A percentile compares a stretch with the other conserved stretches of the same genome.
Evolutionary conservation across 2,113 vertebrate species (phyloP).

Genomic region (Xenopus borealis): DNA sequence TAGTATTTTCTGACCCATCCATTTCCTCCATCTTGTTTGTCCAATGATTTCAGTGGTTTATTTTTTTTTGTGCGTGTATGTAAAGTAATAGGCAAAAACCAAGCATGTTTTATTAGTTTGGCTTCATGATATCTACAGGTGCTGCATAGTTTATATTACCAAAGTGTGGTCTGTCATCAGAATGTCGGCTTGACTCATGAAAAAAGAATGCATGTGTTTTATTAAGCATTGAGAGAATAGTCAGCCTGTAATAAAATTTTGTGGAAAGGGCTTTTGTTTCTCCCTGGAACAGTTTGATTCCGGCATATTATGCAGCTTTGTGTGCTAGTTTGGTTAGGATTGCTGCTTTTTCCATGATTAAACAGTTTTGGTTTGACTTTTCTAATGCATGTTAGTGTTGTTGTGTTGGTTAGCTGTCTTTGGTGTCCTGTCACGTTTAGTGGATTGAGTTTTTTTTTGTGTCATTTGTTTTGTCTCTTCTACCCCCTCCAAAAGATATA

Average conservation of each 20-base stretch:
- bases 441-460: constrained; percentile 61
- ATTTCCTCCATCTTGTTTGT: constrained; percentile 31
- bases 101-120: constrained; percentile 26
- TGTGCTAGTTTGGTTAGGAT: constrained; percentile 30
- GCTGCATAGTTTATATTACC: constrained; percentile 22
- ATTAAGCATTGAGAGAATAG: constrained; percentile 17
- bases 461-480: constrained; percentile 61
- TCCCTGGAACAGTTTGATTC: constrained; percentile 18
- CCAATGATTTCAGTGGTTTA: constrained; percentile 23
- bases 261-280: constrained; percentile 30
- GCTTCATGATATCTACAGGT: constrained; percentile 16
- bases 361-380: constrained; percentile 18
- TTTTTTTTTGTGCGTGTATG: constrained; percentile 14
- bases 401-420: constrained; percentile 58
- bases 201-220: constrained; percentile 37
- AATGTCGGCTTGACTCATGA: constrained; percentile 30
- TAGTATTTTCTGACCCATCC: constrained; percentile 9
- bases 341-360: constrained; percentile 12
- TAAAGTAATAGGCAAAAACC: constrained; percentile 14
- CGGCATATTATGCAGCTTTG: constrained; percentile 25
- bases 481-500: constrained; percentile 57
- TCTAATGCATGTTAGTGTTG: constrained; percentile 67
- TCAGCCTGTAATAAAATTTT: constrained; percentile 16
- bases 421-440: constrained; percentile 69
- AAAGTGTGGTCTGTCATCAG: constrained; percentile 29